A percentile compares a stretch with the other conserved stretches of the same genome.
Evolutionary conservation across 2,888 invertebrate species (phyloP).

Genomic region (Scaeva pyrastri): DNA sequence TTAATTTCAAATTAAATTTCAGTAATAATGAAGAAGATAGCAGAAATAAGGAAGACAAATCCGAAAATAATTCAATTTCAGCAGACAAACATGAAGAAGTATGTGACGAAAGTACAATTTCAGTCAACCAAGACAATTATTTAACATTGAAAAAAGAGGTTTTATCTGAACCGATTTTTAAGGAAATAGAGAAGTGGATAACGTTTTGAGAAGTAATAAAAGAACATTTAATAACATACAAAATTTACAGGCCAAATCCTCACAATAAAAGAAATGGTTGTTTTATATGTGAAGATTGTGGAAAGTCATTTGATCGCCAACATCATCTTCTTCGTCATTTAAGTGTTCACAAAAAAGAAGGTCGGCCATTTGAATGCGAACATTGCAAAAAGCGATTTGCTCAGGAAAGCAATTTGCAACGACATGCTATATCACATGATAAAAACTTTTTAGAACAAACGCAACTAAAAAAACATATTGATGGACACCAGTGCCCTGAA

Average conservation of each 20-base stretch:
- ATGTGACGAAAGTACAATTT: not conserved
- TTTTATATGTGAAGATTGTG: constrained; percentile 83
- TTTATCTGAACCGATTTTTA: not conserved
- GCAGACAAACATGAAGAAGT: not conserved
- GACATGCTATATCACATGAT: constrained; percentile 79
- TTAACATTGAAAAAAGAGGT: not conserved
- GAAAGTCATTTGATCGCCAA: constrained; percentile 84
- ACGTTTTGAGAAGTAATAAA: not conserved
- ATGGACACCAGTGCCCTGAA: constrained; percentile 84
- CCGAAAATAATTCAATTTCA: not conserved
- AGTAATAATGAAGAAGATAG: not conserved
- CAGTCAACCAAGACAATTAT: not conserved
- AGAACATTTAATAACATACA: not conserved
- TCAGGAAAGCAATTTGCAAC: constrained; percentile 78
- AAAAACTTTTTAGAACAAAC: constrained; percentile 39
- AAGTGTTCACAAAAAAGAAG: constrained; percentile 77
- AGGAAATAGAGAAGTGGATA: not conserved
- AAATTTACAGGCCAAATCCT: constrained; percentile 68
- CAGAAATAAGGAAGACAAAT: not conserved
- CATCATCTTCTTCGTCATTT: constrained; percentile 83
- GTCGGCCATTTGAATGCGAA: constrained; percentile 79
- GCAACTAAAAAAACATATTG: constrained; percentile 41
- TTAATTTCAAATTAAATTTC: not conserved
- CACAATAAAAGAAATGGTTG: constrained; percentile 67
- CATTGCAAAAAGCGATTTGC: constrained; percentile 78